Conservation (phyloP, 2,888 invertebrate species). For the Athalia rosae region DNA sequence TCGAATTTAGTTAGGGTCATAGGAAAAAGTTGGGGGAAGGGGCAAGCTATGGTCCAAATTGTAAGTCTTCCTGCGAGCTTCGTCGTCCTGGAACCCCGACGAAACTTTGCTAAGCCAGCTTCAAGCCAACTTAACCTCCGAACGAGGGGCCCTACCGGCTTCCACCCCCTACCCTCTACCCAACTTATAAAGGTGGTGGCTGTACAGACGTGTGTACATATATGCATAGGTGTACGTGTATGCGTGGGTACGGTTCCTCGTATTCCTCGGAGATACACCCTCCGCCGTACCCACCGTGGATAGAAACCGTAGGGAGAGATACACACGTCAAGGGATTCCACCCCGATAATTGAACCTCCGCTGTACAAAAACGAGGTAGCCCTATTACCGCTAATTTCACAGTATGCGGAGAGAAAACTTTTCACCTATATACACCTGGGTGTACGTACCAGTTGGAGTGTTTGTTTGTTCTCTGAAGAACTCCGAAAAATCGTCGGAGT, state of each 20-base stretch:
- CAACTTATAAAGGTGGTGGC: not conserved
- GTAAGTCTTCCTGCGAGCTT: not conserved
- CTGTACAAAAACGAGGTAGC: slow-evolving; percentile 37
- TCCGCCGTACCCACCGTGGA: slow-evolving; percentile 18
- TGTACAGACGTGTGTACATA: not conserved
- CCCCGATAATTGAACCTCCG: slow-evolving; percentile 45
- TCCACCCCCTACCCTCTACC: not conserved
- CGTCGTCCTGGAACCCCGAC: not conserved
- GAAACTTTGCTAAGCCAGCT: slow-evolving; percentile 1
- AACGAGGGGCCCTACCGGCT: slow-evolving; percentile 13
- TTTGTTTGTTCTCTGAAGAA: too few relatives aligned
- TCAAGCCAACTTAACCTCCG: slow-evolving; percentile 22
- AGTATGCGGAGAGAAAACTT: slow-evolving; percentile 6
- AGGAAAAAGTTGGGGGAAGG: not conserved
- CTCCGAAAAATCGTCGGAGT: too few relatives aligned
- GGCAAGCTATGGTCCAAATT: not conserved
- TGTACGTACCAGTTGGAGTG: too few relatives aligned
- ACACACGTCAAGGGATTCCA: slow-evolving; percentile 42
- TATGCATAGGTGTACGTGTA: not conserved
- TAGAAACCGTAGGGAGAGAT: slow-evolving; percentile 17
- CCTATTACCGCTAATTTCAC: slow-evolving; percentile 42
- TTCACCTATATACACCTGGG: not conserved
- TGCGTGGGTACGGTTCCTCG: slow-evolving; percentile 21
- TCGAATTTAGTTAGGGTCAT: not conserved
- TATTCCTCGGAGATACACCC: slow-evolving; percentile 37